phyloP scores from a whole-genome alignment of 2,797 vertebrate genomes.

The Siniperca undulata region DNA sequence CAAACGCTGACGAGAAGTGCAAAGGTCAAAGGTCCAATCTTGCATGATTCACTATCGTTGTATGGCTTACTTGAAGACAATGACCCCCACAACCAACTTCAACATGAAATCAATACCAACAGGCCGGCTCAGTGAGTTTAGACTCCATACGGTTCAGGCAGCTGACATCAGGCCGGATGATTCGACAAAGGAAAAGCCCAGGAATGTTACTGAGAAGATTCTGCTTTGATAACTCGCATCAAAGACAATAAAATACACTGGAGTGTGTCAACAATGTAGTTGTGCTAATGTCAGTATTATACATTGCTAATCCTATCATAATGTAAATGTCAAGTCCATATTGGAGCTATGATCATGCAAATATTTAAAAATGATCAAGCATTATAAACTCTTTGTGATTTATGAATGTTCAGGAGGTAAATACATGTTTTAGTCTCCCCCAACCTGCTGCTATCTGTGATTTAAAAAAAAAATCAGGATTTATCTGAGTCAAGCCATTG shows the following conservation, averaged over 20 bases:
- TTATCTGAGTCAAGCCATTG: conserved; percentile 20
- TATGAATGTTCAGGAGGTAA: background rate
- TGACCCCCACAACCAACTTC: conserved; percentile 49
- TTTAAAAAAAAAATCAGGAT: background rate
- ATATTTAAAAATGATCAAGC: background rate
- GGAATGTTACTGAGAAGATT: background rate
- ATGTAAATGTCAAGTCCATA: background rate
- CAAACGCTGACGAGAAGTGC: conserved; percentile 9
- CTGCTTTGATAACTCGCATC: background rate
- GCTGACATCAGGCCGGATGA: conserved; percentile 7
- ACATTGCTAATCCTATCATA: background rate
- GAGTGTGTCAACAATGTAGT: background rate
- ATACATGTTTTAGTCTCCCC: background rate
- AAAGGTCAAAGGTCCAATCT: conserved; percentile 65
- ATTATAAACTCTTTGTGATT: background rate
- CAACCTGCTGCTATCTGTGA: background rate
- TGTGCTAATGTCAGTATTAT: background rate
- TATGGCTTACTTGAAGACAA: conserved; percentile 68
- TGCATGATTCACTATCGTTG: conserved; percentile 58
- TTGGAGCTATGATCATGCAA: background rate
- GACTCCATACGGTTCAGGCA: conserved; percentile 31
- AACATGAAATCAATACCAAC: conserved; percentile 75
- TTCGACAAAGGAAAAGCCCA: background rate
- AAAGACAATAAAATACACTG: background rate
- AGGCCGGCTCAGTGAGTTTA: conserved; percentile 29